Evolutionary conservation across 2,888 invertebrate species (phyloP), one percentile per base, ranked within the genome.

Genomic region (Schizotus pectinicornis): DNA sequence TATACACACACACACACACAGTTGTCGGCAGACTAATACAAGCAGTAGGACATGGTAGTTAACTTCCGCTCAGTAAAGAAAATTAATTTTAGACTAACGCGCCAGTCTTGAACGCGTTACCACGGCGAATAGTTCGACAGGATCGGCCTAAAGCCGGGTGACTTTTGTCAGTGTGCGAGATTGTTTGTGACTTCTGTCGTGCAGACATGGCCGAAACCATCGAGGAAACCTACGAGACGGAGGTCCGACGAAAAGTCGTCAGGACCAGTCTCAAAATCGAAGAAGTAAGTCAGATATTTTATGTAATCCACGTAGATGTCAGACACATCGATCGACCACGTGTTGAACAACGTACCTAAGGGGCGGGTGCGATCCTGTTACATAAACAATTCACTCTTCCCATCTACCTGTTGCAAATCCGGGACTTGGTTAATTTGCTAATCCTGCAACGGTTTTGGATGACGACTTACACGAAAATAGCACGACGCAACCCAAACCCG

Each of bases 231-330:
- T 87, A 86, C 83, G 87, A 87, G 81, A 85, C 84, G 77, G 85
- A 86, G 81, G 85, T 88, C 81, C 85, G 86, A 79, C 84, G 87
- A 78, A 88, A 87, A 82, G 84, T 86, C 80, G 84, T 87, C 79
- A 84, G 86, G 81, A 87, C 84, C 77, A 87, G 83, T 81, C 83
- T 86, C 82, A 87, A 86, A 83, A 88, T 88, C 79, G 84, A 88
- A 83, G 88, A 88, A 86, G 88, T 88, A 85, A 85, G 85, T 78
- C 56, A n/a, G n/a, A n/a, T n/a, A 37, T 63, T 64, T 62, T 65
- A 65, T 64, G 59, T 67, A 67, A 62, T 56, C 22, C 14, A 39
- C 46, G 38, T 56, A 48, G 35, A 13, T 41, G 41, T 42, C 36
- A 34, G 12, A 22, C 36, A 31, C n/a, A n/a, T n/a, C n/a, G n/a